Percentiles rank a stretch among this genome's conserved stretches.
phyloP scores from a whole-genome alignment of 2,113 vertebrate genomes.

The Odocoileus virginianus region DNA sequence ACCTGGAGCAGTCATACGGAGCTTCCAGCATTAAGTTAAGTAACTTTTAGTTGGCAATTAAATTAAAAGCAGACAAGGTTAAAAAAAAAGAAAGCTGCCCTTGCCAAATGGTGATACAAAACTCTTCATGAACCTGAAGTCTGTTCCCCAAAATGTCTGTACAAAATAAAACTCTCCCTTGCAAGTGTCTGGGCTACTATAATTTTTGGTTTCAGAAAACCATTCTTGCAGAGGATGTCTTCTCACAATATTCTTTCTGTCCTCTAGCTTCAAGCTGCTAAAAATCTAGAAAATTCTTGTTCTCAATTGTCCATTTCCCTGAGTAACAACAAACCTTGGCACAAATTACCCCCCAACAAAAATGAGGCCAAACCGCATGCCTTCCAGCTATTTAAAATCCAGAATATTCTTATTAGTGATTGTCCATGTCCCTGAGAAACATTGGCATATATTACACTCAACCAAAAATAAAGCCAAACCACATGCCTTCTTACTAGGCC shows the following conservation, averaged over 20 bases:
- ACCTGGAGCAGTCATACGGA: conserved; percentile 35
- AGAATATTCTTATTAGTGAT: conserved; percentile 37
- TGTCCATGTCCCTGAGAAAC: conserved; percentile 51
- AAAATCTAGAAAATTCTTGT: conserved; percentile 33
- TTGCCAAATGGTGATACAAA: conserved; percentile 36
- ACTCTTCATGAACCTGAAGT: conserved; percentile 33
- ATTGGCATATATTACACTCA: not conserved
- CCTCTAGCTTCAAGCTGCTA: conserved; percentile 5
- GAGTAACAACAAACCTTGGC: conserved; percentile 22
- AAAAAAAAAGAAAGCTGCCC: conserved; percentile 3
- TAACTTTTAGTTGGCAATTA: conserved; percentile 49
- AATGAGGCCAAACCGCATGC: conserved; percentile 9
- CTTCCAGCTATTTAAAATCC: conserved; percentile 8
- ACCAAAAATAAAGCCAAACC: conserved; percentile 27
- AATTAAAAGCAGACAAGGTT: conserved; percentile 40
- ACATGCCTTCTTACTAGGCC: conserved; percentile 14
- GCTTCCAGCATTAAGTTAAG: conserved; percentile 46
- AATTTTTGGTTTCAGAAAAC: conserved; percentile 57
- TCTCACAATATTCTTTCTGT: not conserved
- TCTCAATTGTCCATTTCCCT: conserved; percentile 44
- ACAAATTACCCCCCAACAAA: not conserved
- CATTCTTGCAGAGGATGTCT: not conserved
- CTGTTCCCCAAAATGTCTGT: conserved; percentile 36
- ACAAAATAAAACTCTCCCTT: not conserved
- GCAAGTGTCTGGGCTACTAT: conserved; percentile 14